Conservation (phyloP, 2,888 invertebrate genomes). For the Odontocolon sp. region DNA sequence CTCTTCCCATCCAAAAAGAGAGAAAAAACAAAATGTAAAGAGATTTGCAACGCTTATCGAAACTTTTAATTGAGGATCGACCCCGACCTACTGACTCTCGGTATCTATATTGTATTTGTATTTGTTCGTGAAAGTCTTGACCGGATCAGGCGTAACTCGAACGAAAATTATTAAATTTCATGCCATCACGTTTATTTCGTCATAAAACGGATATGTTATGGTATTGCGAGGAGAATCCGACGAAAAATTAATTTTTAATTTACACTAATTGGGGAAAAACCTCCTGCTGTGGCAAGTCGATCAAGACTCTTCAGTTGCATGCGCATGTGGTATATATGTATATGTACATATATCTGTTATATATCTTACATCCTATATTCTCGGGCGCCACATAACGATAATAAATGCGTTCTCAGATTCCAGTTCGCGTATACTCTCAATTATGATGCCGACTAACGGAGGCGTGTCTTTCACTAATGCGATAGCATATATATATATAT, state of each 20-base stretch:
- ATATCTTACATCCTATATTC: slow-evolving; percentile 43
- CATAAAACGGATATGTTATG: neutral
- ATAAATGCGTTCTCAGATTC: slow-evolving; percentile 56
- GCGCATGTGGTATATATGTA: no score
- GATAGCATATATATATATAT: slow-evolving; percentile 31
- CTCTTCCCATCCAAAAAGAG: no score
- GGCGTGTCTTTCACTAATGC: slow-evolving; percentile 49
- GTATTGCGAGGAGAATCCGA: neutral
- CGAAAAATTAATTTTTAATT: neutral
- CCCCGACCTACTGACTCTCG: slow-evolving; percentile 66
- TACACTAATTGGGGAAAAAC: slow-evolving; percentile 5
- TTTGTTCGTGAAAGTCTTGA: neutral
- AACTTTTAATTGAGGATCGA: slow-evolving; percentile 61
- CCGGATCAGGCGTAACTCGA: no score
- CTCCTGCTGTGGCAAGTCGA: slow-evolving; percentile 31
- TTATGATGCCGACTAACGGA: slow-evolving; percentile 57
- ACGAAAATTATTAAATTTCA: neutral
- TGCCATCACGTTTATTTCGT: no score
- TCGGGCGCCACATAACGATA: slow-evolving; percentile 44
- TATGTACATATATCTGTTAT: neutral
- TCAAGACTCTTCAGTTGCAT: slow-evolving; percentile 35
- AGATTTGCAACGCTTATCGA: no score
- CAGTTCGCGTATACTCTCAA: slow-evolving; percentile 47
- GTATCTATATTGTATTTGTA: neutral
- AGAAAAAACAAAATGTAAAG: no score